Evolutionary conservation across 2,113 vertebrate species (phyloP).

Genomic region (Pterocles gutturalis): DNA sequence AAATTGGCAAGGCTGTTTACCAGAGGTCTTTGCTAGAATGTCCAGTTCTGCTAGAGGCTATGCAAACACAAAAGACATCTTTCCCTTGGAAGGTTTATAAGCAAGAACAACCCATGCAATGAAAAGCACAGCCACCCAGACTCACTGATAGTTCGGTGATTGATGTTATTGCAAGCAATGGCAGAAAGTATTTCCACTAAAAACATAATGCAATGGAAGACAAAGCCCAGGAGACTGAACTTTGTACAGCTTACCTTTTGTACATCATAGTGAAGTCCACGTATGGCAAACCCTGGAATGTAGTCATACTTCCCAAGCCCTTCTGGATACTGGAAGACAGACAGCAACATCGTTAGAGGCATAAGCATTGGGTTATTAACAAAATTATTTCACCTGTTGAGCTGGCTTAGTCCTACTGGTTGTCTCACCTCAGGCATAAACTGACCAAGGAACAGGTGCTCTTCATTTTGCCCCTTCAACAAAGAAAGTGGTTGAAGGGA

Average conservation of each 20-base stretch:
- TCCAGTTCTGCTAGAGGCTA: not conserved
- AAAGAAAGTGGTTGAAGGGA: not conserved
- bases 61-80: not conserved
- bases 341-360: not conserved
- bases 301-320: slow-evolving; percentile 82
- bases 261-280: slow-evolving; percentile 85
- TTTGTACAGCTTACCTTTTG: slow-evolving; percentile 77
- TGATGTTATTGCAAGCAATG: not conserved
- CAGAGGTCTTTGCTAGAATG: not conserved
- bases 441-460: not conserved
- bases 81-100: not conserved
- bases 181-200: not conserved
- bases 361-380: not conserved
- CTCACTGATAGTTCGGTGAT: not conserved
- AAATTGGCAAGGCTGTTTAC: slow-evolving; percentile 3
- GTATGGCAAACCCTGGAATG: slow-evolving; percentile 83
- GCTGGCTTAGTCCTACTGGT: not conserved
- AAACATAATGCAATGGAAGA: not conserved
- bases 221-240: not conserved
- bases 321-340: slow-evolving; percentile 79
- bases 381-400: not conserved
- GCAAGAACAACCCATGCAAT: not conserved
- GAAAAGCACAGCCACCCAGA: not conserved
- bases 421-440: not conserved
- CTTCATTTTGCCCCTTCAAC: not conserved